Percentiles rank a stretch among this genome's conserved stretches.
Conservation (phyloP, 92 coral and sea anemone genomes). For the Zoanthus gigantus region DNA sequence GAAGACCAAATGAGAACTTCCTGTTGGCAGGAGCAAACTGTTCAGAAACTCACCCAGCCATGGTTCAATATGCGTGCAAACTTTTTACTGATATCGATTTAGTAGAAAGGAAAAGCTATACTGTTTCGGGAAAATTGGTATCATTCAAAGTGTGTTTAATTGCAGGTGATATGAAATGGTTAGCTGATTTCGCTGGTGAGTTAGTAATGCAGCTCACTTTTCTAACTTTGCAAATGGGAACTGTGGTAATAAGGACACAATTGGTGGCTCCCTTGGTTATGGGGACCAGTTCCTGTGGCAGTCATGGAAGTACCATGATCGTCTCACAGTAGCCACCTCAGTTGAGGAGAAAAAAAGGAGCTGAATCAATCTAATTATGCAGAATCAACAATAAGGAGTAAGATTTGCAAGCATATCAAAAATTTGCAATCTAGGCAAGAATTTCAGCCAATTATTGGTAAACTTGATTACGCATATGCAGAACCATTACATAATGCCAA, state of each 20-base stretch:
- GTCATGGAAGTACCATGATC: background rate
- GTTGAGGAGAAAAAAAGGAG: background rate
- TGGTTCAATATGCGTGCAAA: background rate
- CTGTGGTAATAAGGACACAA: too few relatives aligned
- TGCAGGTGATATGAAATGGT: background rate
- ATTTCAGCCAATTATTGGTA: background rate
- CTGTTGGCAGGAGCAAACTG: background rate
- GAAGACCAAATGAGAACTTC: background rate
- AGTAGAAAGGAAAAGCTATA: background rate
- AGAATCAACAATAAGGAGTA: background rate
- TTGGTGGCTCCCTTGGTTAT: background rate
- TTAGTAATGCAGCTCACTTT: background rate
- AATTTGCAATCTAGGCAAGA: background rate
- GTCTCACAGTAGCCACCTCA: background rate
- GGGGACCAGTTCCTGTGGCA: background rate
- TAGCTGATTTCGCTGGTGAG: background rate
- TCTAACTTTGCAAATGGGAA: too few relatives aligned
- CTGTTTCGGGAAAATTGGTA: background rate
- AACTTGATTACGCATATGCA: background rate
- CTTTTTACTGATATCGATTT: background rate
- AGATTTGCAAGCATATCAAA: background rate
- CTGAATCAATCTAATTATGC: background rate
- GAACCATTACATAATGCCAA: background rate
- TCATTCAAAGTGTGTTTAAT: background rate
- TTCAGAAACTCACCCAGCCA: background rate